Percentiles rank a stretch among this genome's conserved stretches.
Conservation (phyloP, 92 coral and sea anemone genomes). For the Epizoanthus ramosus region DNA sequence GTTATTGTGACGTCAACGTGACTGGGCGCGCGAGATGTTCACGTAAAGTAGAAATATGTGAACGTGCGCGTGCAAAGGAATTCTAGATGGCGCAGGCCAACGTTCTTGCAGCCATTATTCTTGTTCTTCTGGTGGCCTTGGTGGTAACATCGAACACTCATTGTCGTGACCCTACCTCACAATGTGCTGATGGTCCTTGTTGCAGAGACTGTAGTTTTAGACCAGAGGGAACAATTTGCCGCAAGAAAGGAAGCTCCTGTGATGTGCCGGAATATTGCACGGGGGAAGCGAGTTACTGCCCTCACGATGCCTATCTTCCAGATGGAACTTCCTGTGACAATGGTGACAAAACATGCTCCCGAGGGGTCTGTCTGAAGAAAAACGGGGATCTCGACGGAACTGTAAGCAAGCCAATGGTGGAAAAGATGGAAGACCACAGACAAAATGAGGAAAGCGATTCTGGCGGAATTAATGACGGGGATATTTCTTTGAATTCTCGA, state of each 20-base stretch:
- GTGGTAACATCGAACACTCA: background rate
- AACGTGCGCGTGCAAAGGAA: background rate
- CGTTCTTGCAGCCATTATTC: background rate
- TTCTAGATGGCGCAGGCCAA: background rate
- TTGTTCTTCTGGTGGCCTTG: background rate
- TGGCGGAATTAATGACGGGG: background rate
- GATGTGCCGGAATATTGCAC: constrained; percentile 54
- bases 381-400: background rate
- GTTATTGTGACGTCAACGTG: background rate
- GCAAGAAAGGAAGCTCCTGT: constrained; percentile 39
- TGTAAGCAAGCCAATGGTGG: background rate
- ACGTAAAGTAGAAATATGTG: background rate
- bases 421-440: background rate
- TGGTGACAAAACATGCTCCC: constrained; percentile 2
- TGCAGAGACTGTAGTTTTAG: constrained; percentile 38
- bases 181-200: constrained; percentile 42
- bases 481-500: background rate
- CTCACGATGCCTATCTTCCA: constrained; percentile 1
- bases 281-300: constrained; percentile 46
- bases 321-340: constrained; percentile 40
- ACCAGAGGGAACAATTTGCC: constrained; percentile 41
- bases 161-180: background rate
- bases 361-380: constrained; percentile 40
- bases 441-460: background rate
- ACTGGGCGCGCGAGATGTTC: background rate